Evolutionary conservation across 2,888 invertebrate genomes (phyloP), one percentile per base, ranked within the genome.

Genomic region (Heterodera filipjevi): DNA sequence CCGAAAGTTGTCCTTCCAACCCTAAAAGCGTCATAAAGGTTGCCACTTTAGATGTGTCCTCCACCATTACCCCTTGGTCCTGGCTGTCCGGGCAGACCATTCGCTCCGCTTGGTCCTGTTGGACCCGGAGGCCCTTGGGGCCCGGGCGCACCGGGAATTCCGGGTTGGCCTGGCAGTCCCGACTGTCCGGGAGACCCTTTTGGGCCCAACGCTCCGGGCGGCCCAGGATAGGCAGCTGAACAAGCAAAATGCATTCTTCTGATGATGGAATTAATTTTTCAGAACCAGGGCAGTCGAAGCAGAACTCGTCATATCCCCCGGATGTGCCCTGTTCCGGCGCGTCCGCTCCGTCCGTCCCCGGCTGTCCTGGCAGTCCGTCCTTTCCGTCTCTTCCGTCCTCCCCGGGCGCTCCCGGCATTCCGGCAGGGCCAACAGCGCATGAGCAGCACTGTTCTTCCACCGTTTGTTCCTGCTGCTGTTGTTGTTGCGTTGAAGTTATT

Each of bases 351-450:
- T 81, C 80, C 30, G 73, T 70, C 66, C 85, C 85, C 72, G 80
- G 78, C 66, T 81, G 68, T 82, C 87, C 87, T 71, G 86, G 84
- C 66, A 82, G 81, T 82, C 87, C 87, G 78, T 85, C 83, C 71
- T 81, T 81, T 81, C 87, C 87, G 73, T 85, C 84, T n/a, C 76
- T 81, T 80, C 85, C 86, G 79, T 84, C 85, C 33, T 83, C 78
- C 81, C 87, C 87, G 14, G 81, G 82, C 39, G 84, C 80, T 81
- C 86, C 86, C 27, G 82, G 82, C 27, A 80, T 73, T 82, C 86
- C 86, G 33, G 82, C 79, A 2, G 77, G 32, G 14, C 82, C 82
- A 27, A 72, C 71, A 16, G 80, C 84, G 83, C 87, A 87, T 66
- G 85, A 83, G 84, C 86, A 86, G 84, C 87, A 75, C 83, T 71